Evolutionary conservation across 2,888 invertebrate genomes (phyloP).

Genomic region (Herminia tarsipennalis): DNA sequence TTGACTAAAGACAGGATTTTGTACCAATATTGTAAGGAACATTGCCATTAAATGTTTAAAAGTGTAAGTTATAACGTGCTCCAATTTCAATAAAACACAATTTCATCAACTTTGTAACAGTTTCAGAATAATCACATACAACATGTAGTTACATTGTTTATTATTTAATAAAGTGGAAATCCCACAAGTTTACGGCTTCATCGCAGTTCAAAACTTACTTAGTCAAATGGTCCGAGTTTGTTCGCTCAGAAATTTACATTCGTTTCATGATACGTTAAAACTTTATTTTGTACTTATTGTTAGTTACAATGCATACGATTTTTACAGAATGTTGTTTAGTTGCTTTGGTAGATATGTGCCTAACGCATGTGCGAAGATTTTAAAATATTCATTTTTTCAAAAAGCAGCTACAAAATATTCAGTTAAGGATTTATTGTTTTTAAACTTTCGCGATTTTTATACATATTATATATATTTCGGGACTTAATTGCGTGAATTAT

Average conservation of each 20-base stretch:
- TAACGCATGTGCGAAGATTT: no score
- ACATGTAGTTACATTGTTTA: slow-evolving; percentile 53
- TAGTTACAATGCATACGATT: slow-evolving; percentile 36
- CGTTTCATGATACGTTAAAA: slow-evolving; percentile 51
- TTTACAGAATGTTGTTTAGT: slow-evolving; percentile 22
- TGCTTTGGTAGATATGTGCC: no score
- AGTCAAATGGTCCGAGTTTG: slow-evolving; percentile 57
- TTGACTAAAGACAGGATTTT: no score
- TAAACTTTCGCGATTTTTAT: no score
- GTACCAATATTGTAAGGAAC: no score
- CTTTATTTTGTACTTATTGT: slow-evolving; percentile 38
- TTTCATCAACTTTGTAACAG: slow-evolving; percentile 18
- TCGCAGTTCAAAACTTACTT: slow-evolving; percentile 58
- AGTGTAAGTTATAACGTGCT: neutral
- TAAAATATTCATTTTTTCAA: no score
- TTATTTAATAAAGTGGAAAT: slow-evolving; percentile 64
- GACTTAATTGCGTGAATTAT: no score
- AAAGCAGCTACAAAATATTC: no score
- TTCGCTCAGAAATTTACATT: slow-evolving; percentile 54
- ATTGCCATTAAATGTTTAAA: no score
- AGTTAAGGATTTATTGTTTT: no score
- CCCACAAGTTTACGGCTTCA: slow-evolving; percentile 57
- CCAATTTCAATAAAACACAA: slow-evolving; percentile 10
- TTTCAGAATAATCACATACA: slow-evolving; percentile 31
- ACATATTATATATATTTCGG: no score